Percentiles rank a stretch among this genome's conserved stretches.
phyloP scores from a whole-genome alignment of 2,113 vertebrate genomes.

The Vimba vimba region DNA sequence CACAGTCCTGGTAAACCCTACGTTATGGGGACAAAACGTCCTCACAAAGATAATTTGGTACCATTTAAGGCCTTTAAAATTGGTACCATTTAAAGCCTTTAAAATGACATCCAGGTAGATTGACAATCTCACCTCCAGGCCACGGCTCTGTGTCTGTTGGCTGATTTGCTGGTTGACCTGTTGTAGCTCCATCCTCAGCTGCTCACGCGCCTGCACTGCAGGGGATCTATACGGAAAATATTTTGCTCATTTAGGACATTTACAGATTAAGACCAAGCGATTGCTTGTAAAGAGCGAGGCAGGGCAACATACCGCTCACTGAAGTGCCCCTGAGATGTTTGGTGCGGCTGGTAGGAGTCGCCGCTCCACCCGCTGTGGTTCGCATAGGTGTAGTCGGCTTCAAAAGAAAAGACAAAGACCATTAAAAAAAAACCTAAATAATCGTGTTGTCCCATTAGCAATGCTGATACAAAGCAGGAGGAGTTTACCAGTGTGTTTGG shows the following conservation, averaged over 20 bases:
- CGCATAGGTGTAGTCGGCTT: slow-evolving; percentile 88
- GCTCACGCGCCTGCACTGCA: slow-evolving; percentile 86
- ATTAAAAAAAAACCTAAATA: not conserved
- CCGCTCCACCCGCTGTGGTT: slow-evolving; percentile 86
- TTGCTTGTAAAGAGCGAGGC: not conserved
- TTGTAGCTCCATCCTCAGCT: slow-evolving; percentile 93
- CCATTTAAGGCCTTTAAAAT: not conserved
- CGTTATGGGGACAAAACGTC: too few species aligned
- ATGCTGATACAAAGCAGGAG: not conserved
- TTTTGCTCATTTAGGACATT: not conserved
- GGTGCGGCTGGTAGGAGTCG: slow-evolving; percentile 86
- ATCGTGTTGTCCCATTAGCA: not conserved
- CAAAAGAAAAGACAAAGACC: not conserved
- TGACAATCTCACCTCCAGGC: slow-evolving; percentile 74
- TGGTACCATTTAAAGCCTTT: not conserved
- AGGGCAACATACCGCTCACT: slow-evolving; percentile 82
- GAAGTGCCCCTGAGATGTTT: slow-evolving; percentile 93
- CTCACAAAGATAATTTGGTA: not conserved
- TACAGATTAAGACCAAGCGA: not conserved
- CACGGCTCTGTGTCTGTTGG: slow-evolving; percentile 83
- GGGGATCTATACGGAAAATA: slow-evolving; percentile 59
- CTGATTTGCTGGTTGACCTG: slow-evolving; percentile 96
- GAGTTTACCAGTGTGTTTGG: slow-evolving; percentile 85
- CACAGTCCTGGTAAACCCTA: too few species aligned
- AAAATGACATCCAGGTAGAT: not conserved